Percentiles rank a stretch among this genome's conserved stretches.
These are phyloP conservation scores for Hemibagrus guttatus DNA, from an alignment of 2,797 vertebrate species.

Conservation along the genomic window DNA sequence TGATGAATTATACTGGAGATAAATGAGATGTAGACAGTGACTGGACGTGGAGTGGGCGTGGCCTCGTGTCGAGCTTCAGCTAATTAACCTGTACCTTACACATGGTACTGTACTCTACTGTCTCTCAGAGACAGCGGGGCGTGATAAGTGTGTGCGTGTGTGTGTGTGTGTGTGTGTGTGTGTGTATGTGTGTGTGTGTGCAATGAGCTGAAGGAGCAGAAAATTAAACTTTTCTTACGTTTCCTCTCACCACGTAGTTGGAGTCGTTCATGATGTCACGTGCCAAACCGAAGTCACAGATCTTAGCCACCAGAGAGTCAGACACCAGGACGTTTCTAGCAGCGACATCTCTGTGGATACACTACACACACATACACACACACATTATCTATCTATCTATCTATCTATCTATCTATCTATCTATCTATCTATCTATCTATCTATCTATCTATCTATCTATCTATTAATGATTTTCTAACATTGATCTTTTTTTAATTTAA, in stretches of 20 bases:
- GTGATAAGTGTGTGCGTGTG: too few relatives aligned
- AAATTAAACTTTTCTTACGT: slow-evolving; percentile 74
- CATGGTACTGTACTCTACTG: too few relatives aligned
- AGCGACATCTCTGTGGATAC: slow-evolving; percentile 94
- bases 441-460: not conserved
- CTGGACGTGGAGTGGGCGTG: not conserved
- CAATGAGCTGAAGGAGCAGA: too few relatives aligned
- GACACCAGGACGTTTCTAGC: slow-evolving; percentile 91
- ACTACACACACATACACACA: slow-evolving; percentile 71
- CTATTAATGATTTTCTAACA: not conserved
- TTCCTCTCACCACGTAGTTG: slow-evolving; percentile 95
- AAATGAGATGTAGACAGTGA: not conserved
- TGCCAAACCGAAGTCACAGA: slow-evolving; percentile 95
- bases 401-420: not conserved
- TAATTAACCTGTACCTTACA: too few relatives aligned
- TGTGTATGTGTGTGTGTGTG: not conserved
- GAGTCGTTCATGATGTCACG: slow-evolving; percentile 92
- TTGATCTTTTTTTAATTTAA: not conserved
- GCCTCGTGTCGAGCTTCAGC: too few relatives aligned
- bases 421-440: not conserved
- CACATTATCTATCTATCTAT: not conserved
- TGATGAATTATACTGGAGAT: not conserved
- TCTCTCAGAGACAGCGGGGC: too few relatives aligned
- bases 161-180: too few relatives aligned
- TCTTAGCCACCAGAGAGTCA: slow-evolving; percentile 83